phyloP scores from a whole-genome alignment of 1,140 invertebrate species.

The Bombus difficillimus region DNA sequence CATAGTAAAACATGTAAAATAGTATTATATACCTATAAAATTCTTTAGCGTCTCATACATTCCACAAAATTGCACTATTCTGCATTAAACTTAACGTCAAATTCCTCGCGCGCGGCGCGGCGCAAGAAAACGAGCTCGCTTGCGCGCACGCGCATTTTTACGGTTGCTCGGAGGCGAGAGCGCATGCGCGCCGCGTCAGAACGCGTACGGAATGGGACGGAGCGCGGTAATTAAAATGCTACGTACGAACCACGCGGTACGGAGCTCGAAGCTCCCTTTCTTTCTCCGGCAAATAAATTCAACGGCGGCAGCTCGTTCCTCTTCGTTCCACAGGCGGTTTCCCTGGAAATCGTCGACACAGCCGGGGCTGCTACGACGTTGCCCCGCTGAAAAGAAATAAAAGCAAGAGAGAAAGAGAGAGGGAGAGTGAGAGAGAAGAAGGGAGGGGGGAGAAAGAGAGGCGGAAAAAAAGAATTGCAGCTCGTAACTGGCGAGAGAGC shows the following conservation, averaged over 20 bases:
- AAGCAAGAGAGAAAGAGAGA: background rate
- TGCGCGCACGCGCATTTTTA: conserved; percentile 37
- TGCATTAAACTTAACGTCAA: background rate
- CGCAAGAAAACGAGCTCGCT: conserved; percentile 29
- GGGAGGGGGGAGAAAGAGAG: background rate
- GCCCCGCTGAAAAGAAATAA: conserved; percentile 28
- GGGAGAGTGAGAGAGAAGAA: background rate
- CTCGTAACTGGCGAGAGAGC: conserved; percentile 56
- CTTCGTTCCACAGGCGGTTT: conserved; percentile 41
- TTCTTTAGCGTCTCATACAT: background rate
- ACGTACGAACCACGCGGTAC: conserved; percentile 43
- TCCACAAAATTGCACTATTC: too few species aligned
- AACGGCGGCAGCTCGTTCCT: conserved; percentile 28
- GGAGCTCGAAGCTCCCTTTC: conserved; percentile 38
- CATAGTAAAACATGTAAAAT: background rate
- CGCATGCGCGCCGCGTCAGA: conserved; percentile 17
- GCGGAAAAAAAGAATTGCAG: conserved; percentile 32
- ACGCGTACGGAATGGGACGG: conserved; percentile 41
- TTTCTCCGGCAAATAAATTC: conserved; percentile 52
- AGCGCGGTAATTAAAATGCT: conserved; percentile 57
- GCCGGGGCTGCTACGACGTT: conserved; percentile 9
- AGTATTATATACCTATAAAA: background rate
- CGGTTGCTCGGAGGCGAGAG: conserved; percentile 16
- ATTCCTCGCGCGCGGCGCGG: background rate
- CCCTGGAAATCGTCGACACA: conserved; percentile 39